phyloP scores from a whole-genome alignment of 2,113 vertebrate species.

The Cephalopterus ornatus region DNA sequence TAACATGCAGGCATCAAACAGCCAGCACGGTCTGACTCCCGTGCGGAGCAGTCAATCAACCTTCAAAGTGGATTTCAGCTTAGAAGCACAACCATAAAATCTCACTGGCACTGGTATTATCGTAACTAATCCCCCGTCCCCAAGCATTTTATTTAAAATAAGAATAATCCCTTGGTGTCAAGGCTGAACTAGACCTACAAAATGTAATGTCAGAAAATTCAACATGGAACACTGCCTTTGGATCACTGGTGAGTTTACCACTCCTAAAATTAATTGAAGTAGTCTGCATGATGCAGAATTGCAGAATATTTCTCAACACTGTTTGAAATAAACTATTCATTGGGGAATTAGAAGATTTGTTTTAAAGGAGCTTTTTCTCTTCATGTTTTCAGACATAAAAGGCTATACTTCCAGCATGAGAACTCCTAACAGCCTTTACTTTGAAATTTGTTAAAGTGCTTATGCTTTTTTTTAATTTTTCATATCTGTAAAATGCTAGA shows the following conservation, averaged over 20 bases:
- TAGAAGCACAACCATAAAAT: not conserved
- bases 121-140: not conserved
- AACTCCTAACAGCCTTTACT: not conserved
- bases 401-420: not conserved
- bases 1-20: not conserved
- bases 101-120: not conserved
- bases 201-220: not conserved
- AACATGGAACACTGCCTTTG: not conserved
- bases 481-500: not conserved
- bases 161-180: not conserved
- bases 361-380: not conserved
- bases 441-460: not conserved
- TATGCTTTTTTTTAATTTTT: not conserved
- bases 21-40: not conserved
- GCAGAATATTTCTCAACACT: not conserved
- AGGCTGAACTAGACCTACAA: not conserved
- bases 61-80: not conserved
- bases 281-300: not conserved
- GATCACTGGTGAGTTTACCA: not conserved
- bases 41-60: not conserved
- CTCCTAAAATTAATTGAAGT: not conserved
- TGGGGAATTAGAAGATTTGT: not conserved
- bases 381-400: not conserved
- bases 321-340: not conserved
- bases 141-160: not conserved